Percentiles rank a stretch among this genome's conserved stretches.
These are phyloP conservation scores for Spermophilus dauricus DNA, from an alignment of 2,113 vertebrate species.

Conservation along the genomic window DNA sequence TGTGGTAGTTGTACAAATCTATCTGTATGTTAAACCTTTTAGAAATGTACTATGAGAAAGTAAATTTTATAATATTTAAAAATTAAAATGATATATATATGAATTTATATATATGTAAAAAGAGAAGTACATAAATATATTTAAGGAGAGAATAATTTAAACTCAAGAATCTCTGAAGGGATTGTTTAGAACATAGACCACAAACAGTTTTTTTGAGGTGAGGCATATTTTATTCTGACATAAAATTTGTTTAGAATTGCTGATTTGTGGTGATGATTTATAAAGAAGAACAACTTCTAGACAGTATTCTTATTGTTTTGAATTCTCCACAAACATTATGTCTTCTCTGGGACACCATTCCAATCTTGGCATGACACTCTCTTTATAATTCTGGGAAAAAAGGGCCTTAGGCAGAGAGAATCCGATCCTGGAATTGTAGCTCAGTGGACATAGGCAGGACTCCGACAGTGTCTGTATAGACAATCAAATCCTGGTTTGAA, in stretches of 20 bases:
- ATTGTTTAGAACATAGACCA: constrained; percentile 6
- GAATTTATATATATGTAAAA: background rate
- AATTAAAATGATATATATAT: background rate
- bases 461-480: background rate
- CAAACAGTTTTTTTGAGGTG: background rate
- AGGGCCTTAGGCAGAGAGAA: background rate
- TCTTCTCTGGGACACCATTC: background rate
- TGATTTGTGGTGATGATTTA: background rate
- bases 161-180: background rate
- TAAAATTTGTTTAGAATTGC: constrained; percentile 16
- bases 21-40: background rate
- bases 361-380: background rate
- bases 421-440: background rate
- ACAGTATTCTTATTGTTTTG: background rate
- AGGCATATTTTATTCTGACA: background rate
- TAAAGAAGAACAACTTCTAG: background rate
- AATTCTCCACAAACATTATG: background rate
- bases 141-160: background rate
- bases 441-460: background rate
- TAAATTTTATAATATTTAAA: background rate
- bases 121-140: background rate
- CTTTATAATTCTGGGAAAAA: background rate
- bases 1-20: background rate
- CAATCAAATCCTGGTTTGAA: background rate
- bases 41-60: background rate